Conservation (phyloP, 1,140 invertebrate genomes). For the Drosophila kanapiae region DNA sequence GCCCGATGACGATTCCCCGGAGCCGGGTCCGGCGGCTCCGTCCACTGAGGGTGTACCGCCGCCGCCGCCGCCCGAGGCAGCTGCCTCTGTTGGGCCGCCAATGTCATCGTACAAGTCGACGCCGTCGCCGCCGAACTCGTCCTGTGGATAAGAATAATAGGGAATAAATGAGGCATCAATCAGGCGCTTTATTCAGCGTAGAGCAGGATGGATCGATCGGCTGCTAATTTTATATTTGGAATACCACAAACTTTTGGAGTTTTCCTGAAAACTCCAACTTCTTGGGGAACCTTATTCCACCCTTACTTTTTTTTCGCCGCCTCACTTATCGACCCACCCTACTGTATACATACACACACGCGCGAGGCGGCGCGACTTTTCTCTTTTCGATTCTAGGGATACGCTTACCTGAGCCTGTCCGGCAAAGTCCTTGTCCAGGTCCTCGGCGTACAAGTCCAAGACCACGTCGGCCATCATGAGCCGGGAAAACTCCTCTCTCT, state of each 20-base stretch:
- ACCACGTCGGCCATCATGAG: constrained; percentile 96
- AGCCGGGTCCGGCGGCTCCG: constrained; percentile 58
- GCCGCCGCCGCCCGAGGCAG: constrained; percentile 86
- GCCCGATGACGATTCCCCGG: constrained; percentile 52
- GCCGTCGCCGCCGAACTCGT: constrained; percentile 93
- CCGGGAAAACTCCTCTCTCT: constrained; percentile 7
- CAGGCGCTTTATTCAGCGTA: neutral
- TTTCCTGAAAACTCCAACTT: neutral
- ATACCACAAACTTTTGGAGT: neutral
- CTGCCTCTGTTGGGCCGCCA: constrained; percentile 89
- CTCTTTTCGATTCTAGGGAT: neutral
- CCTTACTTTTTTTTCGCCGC: constrained; percentile 16
- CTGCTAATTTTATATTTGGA: neutral
- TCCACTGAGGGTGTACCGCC: constrained; percentile 80
- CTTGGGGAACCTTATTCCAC: constrained; percentile 4
- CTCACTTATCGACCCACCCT: constrained; percentile 39
- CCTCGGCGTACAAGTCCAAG: constrained; percentile 98
- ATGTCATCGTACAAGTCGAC: constrained; percentile 99
- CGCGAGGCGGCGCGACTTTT: constrained; percentile 14
- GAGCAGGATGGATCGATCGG: neutral
- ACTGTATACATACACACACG: constrained; percentile 37
- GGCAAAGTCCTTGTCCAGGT: constrained; percentile 97
- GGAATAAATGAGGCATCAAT: neutral
- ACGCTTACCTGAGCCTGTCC: constrained; percentile 88
- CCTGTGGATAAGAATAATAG: constrained; percentile 85